Base-by-base conservation (phyloP, 2,113 vertebrate genomes). In the Enhydra lutris region DNA sequence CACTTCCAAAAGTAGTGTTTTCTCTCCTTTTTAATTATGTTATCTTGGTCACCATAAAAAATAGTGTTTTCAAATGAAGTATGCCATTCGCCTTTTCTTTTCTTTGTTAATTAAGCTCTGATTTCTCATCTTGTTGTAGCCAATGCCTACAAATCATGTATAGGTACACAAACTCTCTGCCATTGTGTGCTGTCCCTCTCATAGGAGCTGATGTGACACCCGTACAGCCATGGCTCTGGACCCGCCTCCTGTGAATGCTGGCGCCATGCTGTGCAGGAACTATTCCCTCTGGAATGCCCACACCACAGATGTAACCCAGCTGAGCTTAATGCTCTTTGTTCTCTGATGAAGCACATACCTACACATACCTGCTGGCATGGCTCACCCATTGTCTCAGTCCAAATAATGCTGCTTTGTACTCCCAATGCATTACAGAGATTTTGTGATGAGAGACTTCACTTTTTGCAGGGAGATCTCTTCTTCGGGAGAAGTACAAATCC, bases 121-220 rank as follows among this genome's bases (percentile, higher is more conserved):
- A 20, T 42, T 59, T 2, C 5, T 20, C 31, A 2, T 14, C 45
- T 71, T 71, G 0, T 26, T 29, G 0, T 63, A 89, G 20, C 34
- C 36, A 69, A 0, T 63, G 57, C 26, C 24, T 21, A 4, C 3
- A 26, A 17, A 21, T 15, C 26, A 3, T 12, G 1, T 20, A 7
- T 6, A 65, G 15, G 20, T 45, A 2, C 24, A 59, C 20, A 63
- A 34, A 8, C 18, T 29, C 31, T 36, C 11, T n/a, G 6, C 3
- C 15, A 0, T 7, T 45, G 1, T 12, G 10, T 69, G 17, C 2
- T 36, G 31, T 15, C 9, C 8, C 12, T 69, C 4, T 18, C 26
- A 26, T 0, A 3, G 34, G 7, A 7, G 4, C 11, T 42, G 26
- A 17, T 8, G 3, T 29, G 4, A 88, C 7, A 10, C 1, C 0